phyloP scores from a whole-genome alignment of 2,888 invertebrate genomes.

The Caenorhabditis doughertyi region DNA sequence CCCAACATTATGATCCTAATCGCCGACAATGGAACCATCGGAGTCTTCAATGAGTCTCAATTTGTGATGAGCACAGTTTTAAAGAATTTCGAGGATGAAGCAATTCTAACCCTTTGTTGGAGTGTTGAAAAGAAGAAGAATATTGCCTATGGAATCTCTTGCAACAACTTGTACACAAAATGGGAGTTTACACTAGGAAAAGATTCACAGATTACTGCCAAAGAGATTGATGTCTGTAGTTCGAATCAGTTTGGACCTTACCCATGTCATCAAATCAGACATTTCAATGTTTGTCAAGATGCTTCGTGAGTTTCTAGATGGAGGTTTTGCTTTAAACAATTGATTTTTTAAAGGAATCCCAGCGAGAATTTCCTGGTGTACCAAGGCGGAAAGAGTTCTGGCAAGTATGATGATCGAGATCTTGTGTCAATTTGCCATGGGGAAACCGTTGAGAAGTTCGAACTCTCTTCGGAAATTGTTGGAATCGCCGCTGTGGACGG shows the following conservation, averaged over 20 bases:
- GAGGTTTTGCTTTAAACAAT: background rate
- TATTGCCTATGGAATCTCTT: constrained; percentile 42
- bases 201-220: background rate
- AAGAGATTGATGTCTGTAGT: constrained; percentile 14
- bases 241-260: constrained; percentile 36
- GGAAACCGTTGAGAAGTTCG: constrained; percentile 11
- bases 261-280: constrained; percentile 37
- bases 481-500: constrained; percentile 28
- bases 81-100: constrained; percentile 22
- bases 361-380: constrained; percentile 32
- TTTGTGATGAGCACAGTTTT: background rate
- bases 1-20: constrained; percentile 11
- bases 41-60: constrained; percentile 28
- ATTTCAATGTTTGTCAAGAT: constrained; percentile 23
- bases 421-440: constrained; percentile 21
- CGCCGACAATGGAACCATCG: constrained; percentile 22
- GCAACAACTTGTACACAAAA: constrained; percentile 51
- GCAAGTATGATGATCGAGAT: constrained; percentile 48
- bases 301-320: constrained; percentile 1
- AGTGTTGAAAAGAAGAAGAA: constrained; percentile 32
- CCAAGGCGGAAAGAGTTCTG: constrained; percentile 52
- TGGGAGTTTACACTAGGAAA: constrained; percentile 31
- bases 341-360: constrained; percentile 1
- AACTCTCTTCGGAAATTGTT: constrained; percentile 40
- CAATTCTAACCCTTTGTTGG: constrained; percentile 29